phyloP scores from a whole-genome alignment of 2,797 vertebrate genomes.

The Spondyliosoma cantharus region DNA sequence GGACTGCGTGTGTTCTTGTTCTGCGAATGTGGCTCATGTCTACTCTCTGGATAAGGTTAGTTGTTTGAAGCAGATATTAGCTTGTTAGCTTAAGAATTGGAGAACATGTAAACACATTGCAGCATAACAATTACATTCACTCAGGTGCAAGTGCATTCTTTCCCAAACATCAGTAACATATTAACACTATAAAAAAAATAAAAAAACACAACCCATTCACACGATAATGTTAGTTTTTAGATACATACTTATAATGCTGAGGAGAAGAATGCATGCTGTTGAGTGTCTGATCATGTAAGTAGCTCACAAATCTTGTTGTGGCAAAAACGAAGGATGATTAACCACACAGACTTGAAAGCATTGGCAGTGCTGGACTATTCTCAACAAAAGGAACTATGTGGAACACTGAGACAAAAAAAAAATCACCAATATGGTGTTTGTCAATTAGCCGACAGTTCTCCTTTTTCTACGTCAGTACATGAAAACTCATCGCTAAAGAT shows the following conservation, averaged over 20 bases:
- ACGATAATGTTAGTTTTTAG: slow-evolving; percentile 70
- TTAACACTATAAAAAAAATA: slow-evolving; percentile 72
- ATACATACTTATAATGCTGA: slow-evolving; percentile 64
- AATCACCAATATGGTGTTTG: slow-evolving; percentile 82
- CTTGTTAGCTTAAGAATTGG: slow-evolving; percentile 74
- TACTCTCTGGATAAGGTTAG: slow-evolving; percentile 58
- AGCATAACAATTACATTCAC: slow-evolving; percentile 82
- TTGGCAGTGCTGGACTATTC: slow-evolving; percentile 64
- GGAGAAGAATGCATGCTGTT: slow-evolving; percentile 69
- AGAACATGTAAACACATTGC: slow-evolving; percentile 77
- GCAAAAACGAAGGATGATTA: slow-evolving; percentile 46
- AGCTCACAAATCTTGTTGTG: slow-evolving; percentile 41
- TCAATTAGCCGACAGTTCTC: slow-evolving; percentile 61
- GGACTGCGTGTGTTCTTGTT: slow-evolving; percentile 43
- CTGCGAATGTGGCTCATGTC: slow-evolving; percentile 60
- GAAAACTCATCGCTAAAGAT: slow-evolving; percentile 41
- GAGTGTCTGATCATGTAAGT: slow-evolving; percentile 44
- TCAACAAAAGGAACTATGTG: slow-evolving; percentile 58
- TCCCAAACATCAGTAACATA: slow-evolving; percentile 79
- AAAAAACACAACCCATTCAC: slow-evolving; percentile 59
- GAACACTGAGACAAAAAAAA: slow-evolving; percentile 41
- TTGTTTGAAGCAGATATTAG: slow-evolving; percentile 70
- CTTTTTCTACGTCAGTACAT: slow-evolving; percentile 56
- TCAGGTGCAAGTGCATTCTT: slow-evolving; percentile 86
- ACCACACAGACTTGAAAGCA: slow-evolving; percentile 49